phyloP scores from a whole-genome alignment of 2,888 invertebrate genomes.

The Pachycephus smyrnensis region DNA sequence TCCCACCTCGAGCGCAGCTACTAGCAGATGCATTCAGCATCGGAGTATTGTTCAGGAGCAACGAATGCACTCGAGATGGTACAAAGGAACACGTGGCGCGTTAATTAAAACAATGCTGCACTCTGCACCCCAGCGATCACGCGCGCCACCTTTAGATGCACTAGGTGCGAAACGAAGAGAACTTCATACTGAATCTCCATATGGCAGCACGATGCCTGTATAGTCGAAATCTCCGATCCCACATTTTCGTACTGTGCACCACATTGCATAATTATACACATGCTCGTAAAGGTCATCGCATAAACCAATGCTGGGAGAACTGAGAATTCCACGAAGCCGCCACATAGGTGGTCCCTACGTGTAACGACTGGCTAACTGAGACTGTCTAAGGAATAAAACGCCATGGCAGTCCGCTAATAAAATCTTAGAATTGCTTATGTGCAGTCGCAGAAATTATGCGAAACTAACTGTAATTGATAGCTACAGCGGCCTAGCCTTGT shows the following conservation, averaged over 20 bases:
- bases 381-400: not conserved
- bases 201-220: not conserved
- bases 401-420: not conserved
- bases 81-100: conserved; percentile 48
- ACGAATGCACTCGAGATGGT: conserved; percentile 35
- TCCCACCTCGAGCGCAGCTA: not conserved
- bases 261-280: not conserved
- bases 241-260: not conserved
- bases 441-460: not conserved
- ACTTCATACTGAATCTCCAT: not conserved
- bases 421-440: not conserved
- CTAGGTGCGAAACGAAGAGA: not conserved
- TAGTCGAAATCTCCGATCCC: not conserved
- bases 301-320: not conserved
- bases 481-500: not conserved
- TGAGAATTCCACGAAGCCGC: not conserved
- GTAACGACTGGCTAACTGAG: not conserved
- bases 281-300: not conserved
- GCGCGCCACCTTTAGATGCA: not conserved
- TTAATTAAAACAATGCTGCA: conserved; percentile 60
- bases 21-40: conserved; percentile 49
- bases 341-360: not conserved
- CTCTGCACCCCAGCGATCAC: conserved; percentile 11
- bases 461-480: not conserved
- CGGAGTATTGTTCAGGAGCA: conserved; percentile 45